A percentile compares a stretch with the other conserved stretches of the same genome.
Evolutionary conservation across 2,113 vertebrate species (phyloP).

Genomic region (Thunnus maccoyii): DNA sequence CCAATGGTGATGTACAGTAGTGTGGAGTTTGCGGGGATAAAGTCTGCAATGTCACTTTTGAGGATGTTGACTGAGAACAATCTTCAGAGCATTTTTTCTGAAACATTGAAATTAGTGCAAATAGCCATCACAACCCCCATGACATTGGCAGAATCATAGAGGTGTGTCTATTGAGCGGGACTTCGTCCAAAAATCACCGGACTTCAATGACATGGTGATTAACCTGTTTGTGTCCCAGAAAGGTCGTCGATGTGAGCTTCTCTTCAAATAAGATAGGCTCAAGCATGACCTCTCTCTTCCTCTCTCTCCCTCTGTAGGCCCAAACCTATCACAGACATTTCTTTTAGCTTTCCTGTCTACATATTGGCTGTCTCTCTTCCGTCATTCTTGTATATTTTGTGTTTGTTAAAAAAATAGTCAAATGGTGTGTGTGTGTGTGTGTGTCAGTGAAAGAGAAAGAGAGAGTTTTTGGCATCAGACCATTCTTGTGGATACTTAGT

Average conservation of each 20-base stretch:
- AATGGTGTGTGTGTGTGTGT: too few species aligned
- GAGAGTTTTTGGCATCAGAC: too few species aligned
- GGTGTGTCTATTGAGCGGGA: not conserved
- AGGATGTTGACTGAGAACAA: not conserved
- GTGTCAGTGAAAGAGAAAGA: too few species aligned
- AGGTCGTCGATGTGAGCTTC: not conserved
- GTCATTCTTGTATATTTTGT: too few species aligned
- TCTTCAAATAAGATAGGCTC: not conserved
- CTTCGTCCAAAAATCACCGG: not conserved
- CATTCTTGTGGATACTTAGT: too few species aligned
- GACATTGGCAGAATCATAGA: not conserved
- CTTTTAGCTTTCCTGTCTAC: not conserved
- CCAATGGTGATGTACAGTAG: not conserved
- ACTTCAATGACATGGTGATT: conserved; percentile 10
- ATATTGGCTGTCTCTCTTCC: not conserved
- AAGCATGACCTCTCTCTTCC: too few species aligned
- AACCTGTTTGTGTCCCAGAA: not conserved
- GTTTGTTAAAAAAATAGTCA: too few species aligned
- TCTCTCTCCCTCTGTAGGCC: too few species aligned
- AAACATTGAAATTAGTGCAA: not conserved
- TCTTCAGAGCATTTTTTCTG: conserved; percentile 1
- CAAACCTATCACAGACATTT: too few species aligned
- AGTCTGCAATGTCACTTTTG: not conserved
- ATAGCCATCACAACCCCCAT: not conserved
- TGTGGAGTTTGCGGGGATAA: not conserved